Conservation (phyloP, 2,113 vertebrate genomes). For the Cochlearius cochlearius region DNA sequence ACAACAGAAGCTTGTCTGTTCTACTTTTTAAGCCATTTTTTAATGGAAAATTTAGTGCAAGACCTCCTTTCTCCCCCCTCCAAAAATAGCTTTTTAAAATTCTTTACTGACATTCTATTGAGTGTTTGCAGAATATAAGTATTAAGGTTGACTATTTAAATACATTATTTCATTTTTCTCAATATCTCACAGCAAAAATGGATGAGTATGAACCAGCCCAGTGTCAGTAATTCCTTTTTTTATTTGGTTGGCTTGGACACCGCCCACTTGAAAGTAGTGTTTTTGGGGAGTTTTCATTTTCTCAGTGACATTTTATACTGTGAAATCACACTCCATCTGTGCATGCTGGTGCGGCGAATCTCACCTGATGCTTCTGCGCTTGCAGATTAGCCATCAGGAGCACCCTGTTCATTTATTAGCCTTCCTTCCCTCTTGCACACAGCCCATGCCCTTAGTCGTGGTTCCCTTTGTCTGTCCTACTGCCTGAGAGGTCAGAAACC, state of each 20-base stretch:
- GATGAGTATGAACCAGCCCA: neutral
- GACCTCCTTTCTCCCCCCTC: neutral
- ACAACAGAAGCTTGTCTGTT: neutral
- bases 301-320: slow-evolving; percentile 20
- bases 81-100: neutral
- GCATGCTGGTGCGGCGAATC: neutral
- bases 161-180: neutral
- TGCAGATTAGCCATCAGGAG: neutral
- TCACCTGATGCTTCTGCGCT: slow-evolving; percentile 46
- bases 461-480: neutral
- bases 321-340: slow-evolving; percentile 42
- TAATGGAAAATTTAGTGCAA: neutral
- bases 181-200: neutral
- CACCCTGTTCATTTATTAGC: neutral
- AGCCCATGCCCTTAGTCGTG: neutral
- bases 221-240: neutral
- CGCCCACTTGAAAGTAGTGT: neutral
- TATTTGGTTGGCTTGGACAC: slow-evolving; percentile 4
- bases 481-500: slow-evolving; percentile 3
- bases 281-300: slow-evolving; percentile 8
- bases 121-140: neutral
- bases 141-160: slow-evolving; percentile 4
- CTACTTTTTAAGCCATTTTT: slow-evolving; percentile 12
- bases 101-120: neutral
- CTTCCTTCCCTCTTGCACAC: neutral